phyloP scores from a whole-genome alignment of 2,797 vertebrate species.

The Acanthurus tractus region DNA sequence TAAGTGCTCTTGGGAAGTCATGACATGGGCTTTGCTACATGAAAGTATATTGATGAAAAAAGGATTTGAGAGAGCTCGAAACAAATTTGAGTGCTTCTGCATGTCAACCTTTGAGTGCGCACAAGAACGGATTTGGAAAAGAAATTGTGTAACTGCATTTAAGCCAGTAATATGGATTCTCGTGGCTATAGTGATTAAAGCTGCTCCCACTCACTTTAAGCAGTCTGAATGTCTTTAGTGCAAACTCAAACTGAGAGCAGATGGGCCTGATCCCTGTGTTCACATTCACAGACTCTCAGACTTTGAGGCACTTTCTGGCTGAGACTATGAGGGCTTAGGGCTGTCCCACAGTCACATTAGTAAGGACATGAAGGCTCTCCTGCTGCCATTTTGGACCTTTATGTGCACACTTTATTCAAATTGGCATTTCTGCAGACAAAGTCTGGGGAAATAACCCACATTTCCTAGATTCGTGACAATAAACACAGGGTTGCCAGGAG shows the following conservation, averaged over 20 bases:
- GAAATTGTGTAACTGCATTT: neutral
- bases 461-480: neutral
- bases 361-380: neutral
- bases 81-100: neutral
- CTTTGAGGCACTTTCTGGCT: neutral
- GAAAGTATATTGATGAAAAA: neutral
- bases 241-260: neutral
- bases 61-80: neutral
- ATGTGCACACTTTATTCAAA: no score
- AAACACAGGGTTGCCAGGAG: neutral
- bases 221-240: neutral
- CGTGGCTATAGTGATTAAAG: neutral
- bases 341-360: neutral
- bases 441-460: neutral
- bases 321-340: neutral
- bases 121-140: neutral
- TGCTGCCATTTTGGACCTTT: no score
- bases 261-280: no score
- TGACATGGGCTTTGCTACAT: conserved; percentile 1
- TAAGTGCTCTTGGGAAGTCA: conserved; percentile 26
- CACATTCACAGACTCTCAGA: neutral
- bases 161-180: neutral
- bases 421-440: neutral
- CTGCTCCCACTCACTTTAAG: neutral
- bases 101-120: neutral